These are phyloP conservation scores for Albula goreensis DNA, from an alignment of 2,113 vertebrate genomes.

Conservation along the genomic window DNA sequence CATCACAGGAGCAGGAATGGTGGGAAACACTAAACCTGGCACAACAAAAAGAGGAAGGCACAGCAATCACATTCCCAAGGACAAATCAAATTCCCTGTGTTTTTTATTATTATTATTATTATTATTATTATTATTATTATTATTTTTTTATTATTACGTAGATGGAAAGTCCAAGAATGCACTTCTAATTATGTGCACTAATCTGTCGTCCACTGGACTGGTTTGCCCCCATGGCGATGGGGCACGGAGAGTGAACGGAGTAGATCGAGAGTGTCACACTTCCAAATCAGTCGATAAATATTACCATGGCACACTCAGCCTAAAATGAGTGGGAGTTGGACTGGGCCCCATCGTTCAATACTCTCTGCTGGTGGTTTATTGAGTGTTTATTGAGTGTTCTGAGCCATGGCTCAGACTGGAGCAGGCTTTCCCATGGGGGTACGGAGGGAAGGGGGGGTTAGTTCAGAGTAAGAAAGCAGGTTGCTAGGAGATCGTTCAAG, in stretches of 20 bases:
- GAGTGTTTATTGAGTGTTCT: constrained; percentile 3
- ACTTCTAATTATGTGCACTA: background rate
- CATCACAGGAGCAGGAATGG: no score
- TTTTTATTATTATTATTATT: no score
- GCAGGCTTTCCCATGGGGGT: background rate
- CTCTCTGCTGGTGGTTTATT: constrained; percentile 5
- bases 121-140: no score
- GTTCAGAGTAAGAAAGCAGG: background rate
- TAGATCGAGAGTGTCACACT: background rate
- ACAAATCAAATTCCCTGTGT: no score
- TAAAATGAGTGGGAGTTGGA: background rate
- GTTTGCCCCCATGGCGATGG: background rate
- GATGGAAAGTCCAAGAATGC: background rate
- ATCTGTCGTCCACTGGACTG: background rate
- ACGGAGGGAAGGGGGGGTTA: background rate
- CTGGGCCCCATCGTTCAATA: background rate
- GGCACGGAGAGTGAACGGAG: background rate
- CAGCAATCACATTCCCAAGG: no score
- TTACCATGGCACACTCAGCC: background rate
- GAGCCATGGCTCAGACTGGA: background rate
- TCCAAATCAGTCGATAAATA: background rate
- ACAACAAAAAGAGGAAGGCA: no score
- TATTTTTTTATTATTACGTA: no score
- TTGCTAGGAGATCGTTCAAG: constrained; percentile 1
- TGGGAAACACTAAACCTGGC: no score